Conservation (phyloP, 2,797 vertebrate genomes). For the Cynopterus sphinx region DNA sequence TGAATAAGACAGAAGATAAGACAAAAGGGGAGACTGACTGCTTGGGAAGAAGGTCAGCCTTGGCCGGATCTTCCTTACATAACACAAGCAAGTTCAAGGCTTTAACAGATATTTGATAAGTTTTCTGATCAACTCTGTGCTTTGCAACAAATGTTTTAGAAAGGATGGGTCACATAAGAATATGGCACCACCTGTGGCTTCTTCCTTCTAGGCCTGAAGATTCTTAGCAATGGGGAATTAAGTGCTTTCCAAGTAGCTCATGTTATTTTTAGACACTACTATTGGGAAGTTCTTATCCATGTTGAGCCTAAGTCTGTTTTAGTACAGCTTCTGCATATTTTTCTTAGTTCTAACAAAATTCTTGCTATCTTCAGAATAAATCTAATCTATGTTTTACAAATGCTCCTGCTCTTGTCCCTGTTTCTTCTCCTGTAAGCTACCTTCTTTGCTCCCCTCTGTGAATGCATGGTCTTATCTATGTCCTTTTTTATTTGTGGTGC, state of each 20-base stretch:
- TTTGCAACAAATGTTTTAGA: not conserved
- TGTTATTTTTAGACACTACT: not conserved
- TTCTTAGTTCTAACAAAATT: not conserved
- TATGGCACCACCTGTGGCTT: not conserved
- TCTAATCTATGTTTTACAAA: not conserved
- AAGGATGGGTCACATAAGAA: not conserved
- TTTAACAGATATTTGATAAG: not conserved
- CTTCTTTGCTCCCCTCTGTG: not conserved
- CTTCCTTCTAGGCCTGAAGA: not conserved
- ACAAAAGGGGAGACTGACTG: not conserved
- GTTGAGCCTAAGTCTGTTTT: not conserved
- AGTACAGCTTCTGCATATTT: not conserved
- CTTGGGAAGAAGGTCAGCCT: not conserved
- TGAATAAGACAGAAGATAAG: not conserved
- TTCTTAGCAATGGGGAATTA: not conserved
- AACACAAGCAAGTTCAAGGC: not conserved
- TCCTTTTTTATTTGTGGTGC: not conserved
- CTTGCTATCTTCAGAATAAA: not conserved
- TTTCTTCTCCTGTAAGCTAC: not conserved
- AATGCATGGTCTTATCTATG: not conserved
- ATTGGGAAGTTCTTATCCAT: not conserved
- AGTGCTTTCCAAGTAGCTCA: not conserved
- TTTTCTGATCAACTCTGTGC: not conserved
- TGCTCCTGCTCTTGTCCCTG: not conserved
- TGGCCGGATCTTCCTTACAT: not conserved